phyloP scores from a whole-genome alignment of 92 coral and sea anemone species.

The Scolanthus callimorphus region DNA sequence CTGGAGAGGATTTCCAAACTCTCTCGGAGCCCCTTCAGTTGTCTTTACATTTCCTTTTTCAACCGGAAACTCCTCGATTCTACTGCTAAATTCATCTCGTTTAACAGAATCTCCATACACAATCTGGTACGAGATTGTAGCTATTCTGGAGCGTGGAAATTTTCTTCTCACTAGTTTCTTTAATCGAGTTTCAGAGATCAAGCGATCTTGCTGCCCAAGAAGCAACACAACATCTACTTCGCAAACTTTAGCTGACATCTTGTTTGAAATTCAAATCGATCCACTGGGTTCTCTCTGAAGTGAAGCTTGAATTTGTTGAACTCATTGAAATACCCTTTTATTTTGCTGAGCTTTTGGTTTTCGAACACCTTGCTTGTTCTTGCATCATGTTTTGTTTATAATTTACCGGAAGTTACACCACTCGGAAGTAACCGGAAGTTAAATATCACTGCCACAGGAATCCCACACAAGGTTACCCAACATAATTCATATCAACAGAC shows the following conservation, averaged over 20 bases:
- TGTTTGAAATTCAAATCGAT: too few relatives aligned
- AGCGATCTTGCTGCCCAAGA: neutral
- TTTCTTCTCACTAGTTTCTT: neutral
- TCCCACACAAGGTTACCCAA: neutral
- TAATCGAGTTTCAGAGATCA: neutral
- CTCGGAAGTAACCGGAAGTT: neutral
- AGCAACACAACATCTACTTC: conserved; percentile 9
- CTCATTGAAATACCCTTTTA: neutral
- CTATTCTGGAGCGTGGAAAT: neutral
- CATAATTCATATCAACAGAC: too few relatives aligned
- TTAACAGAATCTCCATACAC: neutral
- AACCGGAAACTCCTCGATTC: neutral
- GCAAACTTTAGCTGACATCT: neutral
- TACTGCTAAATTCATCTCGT: neutral
- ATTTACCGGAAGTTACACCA: neutral
- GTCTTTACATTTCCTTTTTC: too few relatives aligned
- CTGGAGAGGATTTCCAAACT: conserved; percentile 35
- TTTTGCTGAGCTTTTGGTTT: neutral
- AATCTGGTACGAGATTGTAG: neutral
- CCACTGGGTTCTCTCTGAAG: too few relatives aligned
- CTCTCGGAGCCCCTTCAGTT: too few relatives aligned
- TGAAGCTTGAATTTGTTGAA: neutral
- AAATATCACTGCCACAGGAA: too few relatives aligned
- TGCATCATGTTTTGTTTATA: neutral
- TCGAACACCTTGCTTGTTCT: too few relatives aligned